Base-by-base conservation (phyloP, 2,888 invertebrate species). In the Smittia sp. region DNA sequence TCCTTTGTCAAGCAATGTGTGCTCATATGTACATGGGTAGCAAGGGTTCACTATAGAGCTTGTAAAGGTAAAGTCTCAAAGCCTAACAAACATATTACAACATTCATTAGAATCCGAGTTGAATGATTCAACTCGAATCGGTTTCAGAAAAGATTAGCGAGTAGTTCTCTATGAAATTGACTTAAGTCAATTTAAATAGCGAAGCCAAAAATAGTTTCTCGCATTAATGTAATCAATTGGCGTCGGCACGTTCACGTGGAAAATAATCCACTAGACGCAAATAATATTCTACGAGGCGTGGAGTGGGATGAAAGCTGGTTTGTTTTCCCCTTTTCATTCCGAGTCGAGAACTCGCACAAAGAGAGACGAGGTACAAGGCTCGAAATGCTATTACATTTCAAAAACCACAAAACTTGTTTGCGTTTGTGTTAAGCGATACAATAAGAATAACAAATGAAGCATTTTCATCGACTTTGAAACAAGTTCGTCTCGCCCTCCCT, bases 381-480 rank as follows among this genome's bases (percentile, higher is more conserved):
- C 15, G 46, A 11, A 46, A 46, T 46, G 11, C 15, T 7, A 13
- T 46, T 46, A 46, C 46, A 46, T 46, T 46, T 15, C 46, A 3
- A 46, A 46, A 46, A 46, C 46, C 46, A 46, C 46, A 46, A 46
- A 46, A 46, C 46, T 46, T 46, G 46, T 46, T 46, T 46, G 11
- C 11, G 46, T 46, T 46, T n/a, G n/a, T 46, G 46, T 11, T 46
- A 46, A 46, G 15, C 46, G 46, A 46, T 46, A 46, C 46, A 46
- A 46, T 46, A 15, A 46, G 46, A 46, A 46, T 46, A 46, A 46
- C 15, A 46, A 46, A 46, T 46, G 46, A 46, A 46, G 46, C 11
- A 46, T 46, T 46, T 3, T 46, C 6, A 46, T 46, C 46, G 15
- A 46, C 46, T 46, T 46, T 11, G 15, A 46, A 46, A 46, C 46